Conservation (phyloP, 2,113 vertebrate species). For the Psephotus haematonotus region DNA sequence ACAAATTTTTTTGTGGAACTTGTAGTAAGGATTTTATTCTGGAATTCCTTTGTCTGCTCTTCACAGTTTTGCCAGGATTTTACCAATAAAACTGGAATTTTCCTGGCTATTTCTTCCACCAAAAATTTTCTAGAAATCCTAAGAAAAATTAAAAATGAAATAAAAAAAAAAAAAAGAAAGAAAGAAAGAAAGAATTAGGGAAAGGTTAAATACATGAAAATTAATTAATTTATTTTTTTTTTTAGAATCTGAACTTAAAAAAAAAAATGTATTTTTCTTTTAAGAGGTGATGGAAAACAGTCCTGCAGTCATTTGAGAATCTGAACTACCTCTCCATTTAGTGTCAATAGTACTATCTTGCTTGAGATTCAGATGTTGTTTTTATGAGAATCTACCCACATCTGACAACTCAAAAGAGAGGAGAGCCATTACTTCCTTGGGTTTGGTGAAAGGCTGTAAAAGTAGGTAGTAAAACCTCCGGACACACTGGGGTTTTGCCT, state of each 20-base stretch:
- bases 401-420: neutral
- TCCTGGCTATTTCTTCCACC: neutral
- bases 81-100: neutral
- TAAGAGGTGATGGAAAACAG: neutral
- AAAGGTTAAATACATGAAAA: neutral
- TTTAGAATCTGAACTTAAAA: neutral
- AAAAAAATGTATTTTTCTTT: neutral
- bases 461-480: neutral
- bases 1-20: neutral
- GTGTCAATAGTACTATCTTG: neutral
- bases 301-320: neutral
- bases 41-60: neutral
- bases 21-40: neutral
- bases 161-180: neutral
- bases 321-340: neutral
- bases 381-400: neutral
- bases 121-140: neutral
- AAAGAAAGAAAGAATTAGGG: rapidly evolving
- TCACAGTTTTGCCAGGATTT: neutral
- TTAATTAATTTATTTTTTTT: neutral
- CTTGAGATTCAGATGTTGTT: neutral
- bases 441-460: neutral
- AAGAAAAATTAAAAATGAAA: neutral
- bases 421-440: neutral
- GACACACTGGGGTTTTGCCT: neutral